These are phyloP conservation scores for Cherax destructor DNA, from an alignment of 1,140 invertebrate species.

Conservation along the genomic window DNA sequence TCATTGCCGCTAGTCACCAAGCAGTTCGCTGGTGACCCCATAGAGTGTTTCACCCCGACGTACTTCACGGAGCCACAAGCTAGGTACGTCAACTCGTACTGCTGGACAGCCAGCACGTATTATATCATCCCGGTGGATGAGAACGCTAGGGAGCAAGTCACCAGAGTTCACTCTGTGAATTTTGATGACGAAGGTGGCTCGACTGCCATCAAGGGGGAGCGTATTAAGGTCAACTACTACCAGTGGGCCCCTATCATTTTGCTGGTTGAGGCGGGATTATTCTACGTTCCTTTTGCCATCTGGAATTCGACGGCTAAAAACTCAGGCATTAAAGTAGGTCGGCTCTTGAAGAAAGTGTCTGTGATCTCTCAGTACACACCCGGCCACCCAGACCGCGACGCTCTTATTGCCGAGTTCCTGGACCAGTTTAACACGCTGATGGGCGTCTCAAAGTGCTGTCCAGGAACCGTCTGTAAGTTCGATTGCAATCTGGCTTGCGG, in stretches of 20 bases:
- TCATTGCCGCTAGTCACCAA: conserved; percentile 79
- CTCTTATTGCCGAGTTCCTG: conserved; percentile 75
- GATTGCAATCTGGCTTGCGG: conserved; percentile 73
- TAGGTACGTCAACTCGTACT: conserved; percentile 75
- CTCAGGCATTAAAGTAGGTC: conserved; percentile 75
- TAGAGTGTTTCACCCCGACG: conserved; percentile 77
- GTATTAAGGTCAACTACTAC: conserved; percentile 77
- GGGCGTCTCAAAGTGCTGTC: conserved; percentile 74
- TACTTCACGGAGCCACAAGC: conserved; percentile 76
- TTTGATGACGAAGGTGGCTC: conserved; percentile 69
- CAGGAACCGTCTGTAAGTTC: conserved; percentile 73
- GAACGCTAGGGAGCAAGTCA: conserved; percentile 72
- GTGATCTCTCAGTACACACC: conserved; percentile 75
- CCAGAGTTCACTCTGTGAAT: conserved; percentile 70
- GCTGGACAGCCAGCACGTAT: conserved; percentile 76
- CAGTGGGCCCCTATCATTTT: conserved; percentile 80
- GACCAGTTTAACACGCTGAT: conserved; percentile 76
- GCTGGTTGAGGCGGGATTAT: conserved; percentile 78
- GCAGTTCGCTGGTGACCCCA: conserved; percentile 79
- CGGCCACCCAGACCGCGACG: conserved; percentile 75
- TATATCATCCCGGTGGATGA: conserved; percentile 73
- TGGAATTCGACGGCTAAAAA: conserved; percentile 77
- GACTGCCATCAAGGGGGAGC: conserved; percentile 63
- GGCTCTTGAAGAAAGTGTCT: conserved; percentile 75
- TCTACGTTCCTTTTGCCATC: conserved; percentile 79